These are phyloP conservation scores for Mirounga angustirostris DNA, from an alignment of 2,113 vertebrate genomes.

Conservation along the genomic window DNA sequence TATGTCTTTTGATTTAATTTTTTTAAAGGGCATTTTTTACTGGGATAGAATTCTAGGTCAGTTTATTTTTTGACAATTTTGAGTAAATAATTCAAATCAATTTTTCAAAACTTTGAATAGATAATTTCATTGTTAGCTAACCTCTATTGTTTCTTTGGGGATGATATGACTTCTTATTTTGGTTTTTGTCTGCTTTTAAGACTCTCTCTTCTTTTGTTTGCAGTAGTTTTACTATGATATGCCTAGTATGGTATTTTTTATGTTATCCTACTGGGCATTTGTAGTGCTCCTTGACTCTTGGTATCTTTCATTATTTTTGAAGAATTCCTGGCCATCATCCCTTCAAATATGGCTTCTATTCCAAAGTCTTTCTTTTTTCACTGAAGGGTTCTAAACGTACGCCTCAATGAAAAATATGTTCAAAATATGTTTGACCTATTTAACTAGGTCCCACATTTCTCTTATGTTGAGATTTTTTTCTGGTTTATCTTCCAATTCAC, in stretches of 20 bases:
- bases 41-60: background rate
- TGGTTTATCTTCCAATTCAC: background rate
- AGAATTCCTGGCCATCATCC: background rate
- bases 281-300: background rate
- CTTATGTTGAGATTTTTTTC: background rate
- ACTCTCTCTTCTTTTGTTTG: background rate
- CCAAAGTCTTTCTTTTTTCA: background rate
- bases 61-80: background rate
- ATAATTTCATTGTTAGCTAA: background rate
- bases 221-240: background rate
- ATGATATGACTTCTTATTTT: slow-evolving; percentile 15
- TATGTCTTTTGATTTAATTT: background rate
- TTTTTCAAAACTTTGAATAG: background rate
- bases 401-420: background rate
- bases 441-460: background rate
- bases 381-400: background rate
- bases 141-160: background rate
- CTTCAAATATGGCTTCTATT: background rate
- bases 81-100: background rate
- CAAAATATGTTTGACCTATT: background rate
- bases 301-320: slow-evolving; percentile 12
- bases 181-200: background rate
- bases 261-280: background rate
- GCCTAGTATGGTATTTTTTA: background rate
- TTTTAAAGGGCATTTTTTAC: background rate